Percentiles rank a stretch among this genome's conserved stretches.
Conservation (phyloP, 2,113 vertebrate species). For the Poecilia latipinna region DNA sequence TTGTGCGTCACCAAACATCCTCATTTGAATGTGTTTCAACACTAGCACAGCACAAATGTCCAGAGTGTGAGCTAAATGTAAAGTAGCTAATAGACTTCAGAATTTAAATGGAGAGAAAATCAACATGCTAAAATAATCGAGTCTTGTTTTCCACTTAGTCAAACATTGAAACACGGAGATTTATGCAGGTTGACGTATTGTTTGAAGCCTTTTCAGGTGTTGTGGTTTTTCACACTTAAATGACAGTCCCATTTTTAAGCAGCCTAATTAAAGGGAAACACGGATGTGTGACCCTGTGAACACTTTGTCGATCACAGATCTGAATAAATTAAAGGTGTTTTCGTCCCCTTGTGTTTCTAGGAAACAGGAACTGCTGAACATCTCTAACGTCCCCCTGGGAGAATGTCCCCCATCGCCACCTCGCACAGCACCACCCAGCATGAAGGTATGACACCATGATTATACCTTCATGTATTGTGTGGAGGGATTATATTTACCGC, state of each 20-base stretch:
- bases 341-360: slow-evolving; percentile 70
- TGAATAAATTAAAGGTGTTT: not conserved
- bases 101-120: not conserved
- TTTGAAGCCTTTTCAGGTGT: not conserved
- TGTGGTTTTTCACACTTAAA: not conserved
- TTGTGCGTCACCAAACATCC: too few relatives aligned
- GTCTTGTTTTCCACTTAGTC: not conserved
- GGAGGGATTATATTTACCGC: not conserved
- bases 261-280: not conserved
- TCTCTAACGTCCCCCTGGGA: slow-evolving; percentile 82
- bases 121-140: not conserved
- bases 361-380: slow-evolving; percentile 94
- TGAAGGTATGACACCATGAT: slow-evolving; percentile 86
- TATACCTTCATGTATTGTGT: not conserved
- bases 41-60: too few relatives aligned
- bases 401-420: slow-evolving; percentile 93
- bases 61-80: not conserved
- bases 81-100: not conserved
- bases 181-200: too few relatives aligned
- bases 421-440: slow-evolving; percentile 90
- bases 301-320: not conserved
- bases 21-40: too few relatives aligned
- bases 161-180: not conserved
- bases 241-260: not conserved
- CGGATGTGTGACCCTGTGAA: not conserved